These are phyloP conservation scores for Dipodomys stephensi DNA, from an alignment of 2,113 vertebrate genomes.

Conservation along the genomic window DNA sequence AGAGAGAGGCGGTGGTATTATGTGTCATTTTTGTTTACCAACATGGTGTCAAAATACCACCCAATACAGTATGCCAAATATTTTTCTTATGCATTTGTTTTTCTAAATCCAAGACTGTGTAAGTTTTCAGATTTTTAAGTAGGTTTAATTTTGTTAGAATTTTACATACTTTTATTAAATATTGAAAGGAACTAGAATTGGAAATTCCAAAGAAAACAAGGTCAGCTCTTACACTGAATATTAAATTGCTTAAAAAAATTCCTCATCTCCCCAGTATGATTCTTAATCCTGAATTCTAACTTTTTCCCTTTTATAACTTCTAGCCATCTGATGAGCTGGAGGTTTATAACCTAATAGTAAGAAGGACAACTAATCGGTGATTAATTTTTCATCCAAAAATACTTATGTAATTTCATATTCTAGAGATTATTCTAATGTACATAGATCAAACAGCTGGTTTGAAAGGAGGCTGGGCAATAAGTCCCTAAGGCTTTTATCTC, in stretches of 20 bases:
- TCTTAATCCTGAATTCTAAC: neutral
- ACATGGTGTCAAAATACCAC: neutral
- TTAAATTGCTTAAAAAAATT: neutral
- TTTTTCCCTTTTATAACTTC: neutral
- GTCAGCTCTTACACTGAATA: neutral
- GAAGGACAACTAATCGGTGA: neutral
- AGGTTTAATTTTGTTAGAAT: neutral
- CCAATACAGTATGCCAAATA: neutral
- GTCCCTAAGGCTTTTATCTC: no score
- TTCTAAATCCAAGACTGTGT: neutral
- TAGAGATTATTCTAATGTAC: neutral
- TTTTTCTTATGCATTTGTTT: no score
- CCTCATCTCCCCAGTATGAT: neutral
- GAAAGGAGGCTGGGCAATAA: no score
- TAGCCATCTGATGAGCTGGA: neutral
- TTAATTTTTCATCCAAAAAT: neutral
- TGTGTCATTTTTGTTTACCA: neutral
- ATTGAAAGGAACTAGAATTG: conserved; percentile 1
- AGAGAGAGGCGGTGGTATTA: neutral
- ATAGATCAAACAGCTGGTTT: no score
- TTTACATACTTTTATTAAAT: neutral
- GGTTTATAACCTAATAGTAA: neutral
- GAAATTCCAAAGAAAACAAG: neutral
- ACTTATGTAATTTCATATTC: conserved; percentile 16
- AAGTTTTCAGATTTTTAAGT: neutral